A percentile compares a stretch with the other conserved stretches of the same genome.
phyloP scores from a whole-genome alignment of 1,140 invertebrate genomes.

The Drosophila trapezifrons region DNA sequence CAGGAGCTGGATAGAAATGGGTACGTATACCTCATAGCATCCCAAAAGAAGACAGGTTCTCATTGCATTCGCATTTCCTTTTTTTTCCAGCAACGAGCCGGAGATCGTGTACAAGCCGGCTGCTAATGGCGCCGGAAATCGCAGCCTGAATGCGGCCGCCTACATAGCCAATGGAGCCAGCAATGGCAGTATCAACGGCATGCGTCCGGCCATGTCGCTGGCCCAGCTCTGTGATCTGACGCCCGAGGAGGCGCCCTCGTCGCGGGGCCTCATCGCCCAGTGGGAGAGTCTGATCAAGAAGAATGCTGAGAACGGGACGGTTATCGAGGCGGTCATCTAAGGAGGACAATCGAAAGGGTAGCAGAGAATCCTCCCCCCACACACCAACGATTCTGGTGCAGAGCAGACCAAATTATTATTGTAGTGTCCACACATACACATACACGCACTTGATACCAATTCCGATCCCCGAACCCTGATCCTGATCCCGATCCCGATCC shows the following conservation, averaged over 20 bases:
- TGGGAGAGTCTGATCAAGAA: constrained; percentile 87
- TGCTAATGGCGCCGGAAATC: constrained; percentile 34
- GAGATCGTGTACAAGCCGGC: constrained; percentile 51
- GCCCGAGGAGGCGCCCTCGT: constrained; percentile 86
- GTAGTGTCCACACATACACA: constrained; percentile 58
- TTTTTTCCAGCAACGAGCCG: constrained; percentile 43
- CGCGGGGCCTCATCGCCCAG: constrained; percentile 86
- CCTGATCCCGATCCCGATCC: neutral
- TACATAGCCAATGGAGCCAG: constrained; percentile 50
- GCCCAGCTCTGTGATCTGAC: constrained; percentile 86
- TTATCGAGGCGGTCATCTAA: constrained; percentile 61
- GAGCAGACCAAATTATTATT: constrained; percentile 78
- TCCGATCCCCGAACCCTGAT: no score
- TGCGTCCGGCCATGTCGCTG: constrained; percentile 86
- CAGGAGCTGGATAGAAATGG: constrained; percentile 84
- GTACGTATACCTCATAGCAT: neutral
- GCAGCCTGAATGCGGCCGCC: constrained; percentile 54
- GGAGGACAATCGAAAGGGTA: neutral
- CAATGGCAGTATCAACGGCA: constrained; percentile 63
- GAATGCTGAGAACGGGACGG: constrained; percentile 81
- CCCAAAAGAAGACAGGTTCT: neutral
- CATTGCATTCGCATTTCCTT: neutral
- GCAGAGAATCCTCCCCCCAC: constrained; percentile 3
- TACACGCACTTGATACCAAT: constrained; percentile 2
- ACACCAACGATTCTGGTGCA: constrained; percentile 44